Percentiles rank a stretch among this genome's conserved stretches.
Conservation (phyloP, 2,888 invertebrate species). For the Drosophila multiciliata region DNA sequence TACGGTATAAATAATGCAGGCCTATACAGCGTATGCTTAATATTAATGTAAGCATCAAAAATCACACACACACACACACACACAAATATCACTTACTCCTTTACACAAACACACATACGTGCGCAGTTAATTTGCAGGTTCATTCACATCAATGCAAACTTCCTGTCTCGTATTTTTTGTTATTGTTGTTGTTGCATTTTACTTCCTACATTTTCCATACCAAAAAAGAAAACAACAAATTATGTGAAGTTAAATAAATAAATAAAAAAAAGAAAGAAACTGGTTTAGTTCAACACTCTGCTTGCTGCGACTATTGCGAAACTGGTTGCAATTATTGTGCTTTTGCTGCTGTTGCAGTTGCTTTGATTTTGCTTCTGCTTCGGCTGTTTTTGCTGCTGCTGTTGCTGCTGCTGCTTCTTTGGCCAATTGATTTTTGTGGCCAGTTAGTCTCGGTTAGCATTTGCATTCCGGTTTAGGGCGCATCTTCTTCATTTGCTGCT, state of each 20-base stretch:
- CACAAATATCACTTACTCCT: slow-evolving; percentile 24
- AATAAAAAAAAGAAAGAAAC: slow-evolving; percentile 42
- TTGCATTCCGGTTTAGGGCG: slow-evolving; percentile 73
- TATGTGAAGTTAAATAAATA: slow-evolving; percentile 42
- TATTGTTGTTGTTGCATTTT: slow-evolving; percentile 62
- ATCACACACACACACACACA: slow-evolving; percentile 23
- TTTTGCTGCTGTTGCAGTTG: slow-evolving; percentile 36
- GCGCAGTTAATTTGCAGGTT: slow-evolving; percentile 41
- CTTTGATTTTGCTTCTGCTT: slow-evolving; percentile 59
- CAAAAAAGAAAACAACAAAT: slow-evolving; percentile 38
- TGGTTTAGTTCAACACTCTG: slow-evolving; percentile 66
- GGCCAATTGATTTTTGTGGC: slow-evolving; percentile 73
- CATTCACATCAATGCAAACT: slow-evolving; percentile 60
- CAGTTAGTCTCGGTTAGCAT: slow-evolving; percentile 58
- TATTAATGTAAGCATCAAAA: slow-evolving; percentile 63
- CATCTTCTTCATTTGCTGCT: slow-evolving; percentile 10
- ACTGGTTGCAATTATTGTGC: slow-evolving; percentile 65
- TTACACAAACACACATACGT: slow-evolving; percentile 18
- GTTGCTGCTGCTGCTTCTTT: slow-evolving; percentile 32
- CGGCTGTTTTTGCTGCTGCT: slow-evolving; percentile 4
- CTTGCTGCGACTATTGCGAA: slow-evolving; percentile 57
- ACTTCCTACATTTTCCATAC: slow-evolving; percentile 76
- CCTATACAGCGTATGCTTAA: slow-evolving; percentile 68
- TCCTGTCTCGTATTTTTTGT: slow-evolving; percentile 66
- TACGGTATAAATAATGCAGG: slow-evolving; percentile 56